phyloP scores from a whole-genome alignment of 2,888 invertebrate species.

The Agrotis segetum region DNA sequence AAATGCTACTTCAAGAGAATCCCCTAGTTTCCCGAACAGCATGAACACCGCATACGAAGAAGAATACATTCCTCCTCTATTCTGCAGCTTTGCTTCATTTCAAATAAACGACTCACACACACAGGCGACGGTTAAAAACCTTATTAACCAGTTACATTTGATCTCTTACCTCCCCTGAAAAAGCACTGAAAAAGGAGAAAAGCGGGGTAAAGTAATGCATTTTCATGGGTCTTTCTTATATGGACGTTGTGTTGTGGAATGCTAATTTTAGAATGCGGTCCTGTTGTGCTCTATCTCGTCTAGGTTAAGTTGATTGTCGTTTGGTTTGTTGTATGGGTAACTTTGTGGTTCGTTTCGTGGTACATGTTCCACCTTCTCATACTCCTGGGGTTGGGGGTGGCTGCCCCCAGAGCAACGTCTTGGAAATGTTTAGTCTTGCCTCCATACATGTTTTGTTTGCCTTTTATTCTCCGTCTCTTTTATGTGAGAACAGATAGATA shows the following conservation, averaged over 20 bases:
- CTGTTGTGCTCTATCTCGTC: conserved; percentile 7
- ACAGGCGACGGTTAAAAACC: conserved; percentile 72
- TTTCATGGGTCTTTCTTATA: conserved; percentile 77
- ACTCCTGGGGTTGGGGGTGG: conserved; percentile 51
- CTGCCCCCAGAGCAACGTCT: conserved; percentile 81
- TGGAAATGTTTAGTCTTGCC: conserved; percentile 87
- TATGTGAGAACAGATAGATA: conserved; percentile 77
- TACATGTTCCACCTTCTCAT: conserved; percentile 68
- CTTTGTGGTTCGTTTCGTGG: conserved; percentile 59
- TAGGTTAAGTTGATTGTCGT: conserved; percentile 65
- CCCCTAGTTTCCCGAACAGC: conserved; percentile 49
- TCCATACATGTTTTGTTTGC: conserved; percentile 87
- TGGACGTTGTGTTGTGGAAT: conserved; percentile 74
- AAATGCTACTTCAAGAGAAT: conserved; percentile 33
- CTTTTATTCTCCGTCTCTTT: conserved; percentile 82
- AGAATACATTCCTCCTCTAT: conserved; percentile 66
- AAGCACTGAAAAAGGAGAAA: conserved; percentile 50
- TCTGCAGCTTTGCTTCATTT: conserved; percentile 74
- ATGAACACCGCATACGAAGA: conserved; percentile 58
- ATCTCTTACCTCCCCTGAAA: conserved; percentile 62
- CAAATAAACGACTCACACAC: conserved; percentile 73
- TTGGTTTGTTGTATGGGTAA: conserved; percentile 18
- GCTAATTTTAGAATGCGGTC: conserved; percentile 52
- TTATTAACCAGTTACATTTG: conserved; percentile 67
- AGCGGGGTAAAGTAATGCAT: conserved; percentile 73